Base-by-base conservation (phyloP, 2,888 invertebrate genomes). In the Lasioglossum morio region DNA sequence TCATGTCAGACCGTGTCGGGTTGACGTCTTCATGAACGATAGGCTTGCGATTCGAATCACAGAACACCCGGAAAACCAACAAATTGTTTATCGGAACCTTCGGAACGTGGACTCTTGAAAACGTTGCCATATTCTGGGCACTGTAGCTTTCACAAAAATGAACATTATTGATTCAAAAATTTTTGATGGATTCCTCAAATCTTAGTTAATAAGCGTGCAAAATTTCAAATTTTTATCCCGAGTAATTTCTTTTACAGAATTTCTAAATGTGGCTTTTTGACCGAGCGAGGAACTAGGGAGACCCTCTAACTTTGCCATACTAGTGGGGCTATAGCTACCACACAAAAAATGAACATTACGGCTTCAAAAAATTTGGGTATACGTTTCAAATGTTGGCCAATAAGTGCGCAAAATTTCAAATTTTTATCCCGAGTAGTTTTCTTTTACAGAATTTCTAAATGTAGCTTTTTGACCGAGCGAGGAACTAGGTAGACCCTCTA, bases 401-500 rank as follows among this genome's bases (percentile, higher is more conserved):
- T 1, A 0, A 57, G 2, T 57, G 10, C n/a, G n/a, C 10, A 57
- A 57, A 57, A n/a, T 57, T 23, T 3, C 1, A 57, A 57, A 57
- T 23, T n/a, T n/a, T n/a, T n/a, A 1, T 10, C n/a, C n/a, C 1
- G 0, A 0, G n/a, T 57, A 57, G 10, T n/a, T 57, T 10, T 57
- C 4, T 12, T n/a, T 8, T 3, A 8, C 12, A n/a, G n/a, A 57
- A 57, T n/a, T 57, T 12, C 4, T n/a, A n/a, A 12, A n/a, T 10
- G 0, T 3, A 4, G 4, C 3, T 12, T 57, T 4, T 0, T 12
- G n/a, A n/a, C n/a, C 10, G 4, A 8, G 0, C 10, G 23, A n/a
- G n/a, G 3, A n/a, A n/a, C n/a, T 57, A 3, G 57, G 3, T n/a
- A n/a, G 12, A n/a, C 0, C 19, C 57, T n/a, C 7, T n/a, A n/a